Evolutionary conservation across 1,140 invertebrate species (phyloP), one percentile per base, ranked within the genome.

Genomic region (Rhyzopertha dominica): DNA sequence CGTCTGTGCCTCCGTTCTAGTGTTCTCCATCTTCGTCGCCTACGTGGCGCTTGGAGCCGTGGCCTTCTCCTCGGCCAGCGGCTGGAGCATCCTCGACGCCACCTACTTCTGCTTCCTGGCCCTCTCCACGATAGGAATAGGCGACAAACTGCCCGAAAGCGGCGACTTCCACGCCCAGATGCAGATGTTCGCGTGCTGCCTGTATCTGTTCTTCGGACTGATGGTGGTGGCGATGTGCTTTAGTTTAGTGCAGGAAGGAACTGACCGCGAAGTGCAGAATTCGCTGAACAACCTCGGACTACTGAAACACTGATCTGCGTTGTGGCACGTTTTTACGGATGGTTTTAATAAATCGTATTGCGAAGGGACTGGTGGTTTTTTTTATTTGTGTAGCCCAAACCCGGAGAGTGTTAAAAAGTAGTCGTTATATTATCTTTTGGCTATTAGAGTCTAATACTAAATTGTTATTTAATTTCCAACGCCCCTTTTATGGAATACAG

Each of bases 221-320:
- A 85, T 92, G 9, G 69, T 95, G 20, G 82, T 95, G 52, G 90
- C 91, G 1, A 95, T 93, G 89, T 88, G 89, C 38, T 95, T 93
- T 61, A 91, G 87, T 65, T 74, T 95, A 20, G 81, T 95, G 44
- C 90, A 95, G 67, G 89, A 94, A n/a, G 48, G 88, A 95, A 66
- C 81, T 95, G 1, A 78, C 87, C 25, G 70, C 78, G 48, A 82
- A 84, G 56, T 87, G 84, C 70, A 77, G 77, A 59, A 61, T 37
- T 31, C 61, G 12, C 58, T 56, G 7, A 55, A 49, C 26, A 56
- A 40, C 25, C 45, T 61, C 26, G 58, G 61, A 23, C 38, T 63
- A 12, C 29, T 45, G 13, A 52, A 37, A 43, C 42, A 53, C 35
- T 53, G n/a, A n/a, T n/a, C n/a, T n/a, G n/a, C n/a, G n/a, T n/a